Evolutionary conservation across 1,140 invertebrate genomes (phyloP).

Genomic region (Apis laboriosa): DNA sequence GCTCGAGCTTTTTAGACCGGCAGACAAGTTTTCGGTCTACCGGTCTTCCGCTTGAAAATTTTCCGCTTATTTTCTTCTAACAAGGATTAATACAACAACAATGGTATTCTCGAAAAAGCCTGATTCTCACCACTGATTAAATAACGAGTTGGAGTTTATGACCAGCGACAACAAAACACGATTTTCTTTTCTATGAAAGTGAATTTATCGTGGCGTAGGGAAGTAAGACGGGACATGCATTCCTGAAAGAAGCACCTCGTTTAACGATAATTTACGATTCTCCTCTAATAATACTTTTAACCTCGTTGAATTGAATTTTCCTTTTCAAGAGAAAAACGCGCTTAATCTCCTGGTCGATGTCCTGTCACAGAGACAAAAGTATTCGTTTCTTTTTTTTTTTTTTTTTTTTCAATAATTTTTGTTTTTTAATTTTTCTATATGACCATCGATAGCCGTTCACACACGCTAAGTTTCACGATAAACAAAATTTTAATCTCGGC

Average conservation of each 20-base stretch:
- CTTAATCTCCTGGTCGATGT: background rate
- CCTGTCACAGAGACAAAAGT: background rate
- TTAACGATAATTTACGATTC: background rate
- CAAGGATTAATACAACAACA: background rate
- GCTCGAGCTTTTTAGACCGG: background rate
- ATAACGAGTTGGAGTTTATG: background rate
- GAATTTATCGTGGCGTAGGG: background rate
- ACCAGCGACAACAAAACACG: background rate
- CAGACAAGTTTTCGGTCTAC: background rate
- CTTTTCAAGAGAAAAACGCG: background rate
- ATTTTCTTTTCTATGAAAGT: no score
- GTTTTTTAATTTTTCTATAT: no score
- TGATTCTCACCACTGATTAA: slow-evolving; percentile 1
- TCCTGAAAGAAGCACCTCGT: background rate
- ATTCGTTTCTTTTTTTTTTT: background rate
- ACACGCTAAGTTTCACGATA: background rate
- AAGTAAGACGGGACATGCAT: background rate
- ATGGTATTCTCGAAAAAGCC: no score
- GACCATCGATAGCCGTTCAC: background rate
- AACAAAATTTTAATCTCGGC: background rate
- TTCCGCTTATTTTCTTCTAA: background rate
- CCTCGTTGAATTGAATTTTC: background rate
- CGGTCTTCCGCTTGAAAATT: background rate
- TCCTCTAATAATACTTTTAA: background rate
- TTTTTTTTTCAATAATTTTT: no score